phyloP scores from a whole-genome alignment of 2,113 vertebrate species.

The Oenanthe oenanthe region DNA sequence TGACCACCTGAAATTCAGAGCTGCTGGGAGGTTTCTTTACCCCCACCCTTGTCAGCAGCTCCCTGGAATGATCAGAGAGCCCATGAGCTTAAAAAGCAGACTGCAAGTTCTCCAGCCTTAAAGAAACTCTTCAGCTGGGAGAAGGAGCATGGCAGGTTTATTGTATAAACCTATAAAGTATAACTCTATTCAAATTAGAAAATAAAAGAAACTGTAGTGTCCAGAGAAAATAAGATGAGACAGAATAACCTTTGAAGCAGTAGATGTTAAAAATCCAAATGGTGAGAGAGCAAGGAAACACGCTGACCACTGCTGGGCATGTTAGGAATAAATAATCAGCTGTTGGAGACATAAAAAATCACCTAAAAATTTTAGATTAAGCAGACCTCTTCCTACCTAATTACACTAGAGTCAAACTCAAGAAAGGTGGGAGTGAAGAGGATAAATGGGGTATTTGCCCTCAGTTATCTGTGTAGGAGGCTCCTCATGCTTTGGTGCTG shows the following conservation, averaged over 20 bases:
- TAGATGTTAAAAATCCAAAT: background rate
- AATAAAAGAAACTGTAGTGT: background rate
- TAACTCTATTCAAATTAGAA: background rate
- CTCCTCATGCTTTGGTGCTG: rapidly evolving
- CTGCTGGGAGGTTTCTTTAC: background rate
- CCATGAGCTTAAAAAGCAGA: too few species aligned
- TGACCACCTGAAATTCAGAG: background rate
- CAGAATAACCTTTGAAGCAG: background rate
- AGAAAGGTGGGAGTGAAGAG: background rate
- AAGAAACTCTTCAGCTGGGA: background rate
- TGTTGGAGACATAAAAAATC: background rate
- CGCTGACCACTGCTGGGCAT: rapidly evolving
- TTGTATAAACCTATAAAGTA: background rate
- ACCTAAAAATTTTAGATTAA: background rate
- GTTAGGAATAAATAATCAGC: background rate
- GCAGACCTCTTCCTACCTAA: background rate
- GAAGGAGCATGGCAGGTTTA: background rate
- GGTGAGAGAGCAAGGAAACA: background rate
- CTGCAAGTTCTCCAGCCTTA: background rate
- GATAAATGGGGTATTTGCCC: background rate
- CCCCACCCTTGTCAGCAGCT: background rate
- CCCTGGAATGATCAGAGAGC: background rate
- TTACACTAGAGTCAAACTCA: background rate
- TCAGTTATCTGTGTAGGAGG: background rate
- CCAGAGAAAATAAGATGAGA: background rate